Conservation (phyloP, 2,797 vertebrate species). For the Pipistrellus nathusii region DNA sequence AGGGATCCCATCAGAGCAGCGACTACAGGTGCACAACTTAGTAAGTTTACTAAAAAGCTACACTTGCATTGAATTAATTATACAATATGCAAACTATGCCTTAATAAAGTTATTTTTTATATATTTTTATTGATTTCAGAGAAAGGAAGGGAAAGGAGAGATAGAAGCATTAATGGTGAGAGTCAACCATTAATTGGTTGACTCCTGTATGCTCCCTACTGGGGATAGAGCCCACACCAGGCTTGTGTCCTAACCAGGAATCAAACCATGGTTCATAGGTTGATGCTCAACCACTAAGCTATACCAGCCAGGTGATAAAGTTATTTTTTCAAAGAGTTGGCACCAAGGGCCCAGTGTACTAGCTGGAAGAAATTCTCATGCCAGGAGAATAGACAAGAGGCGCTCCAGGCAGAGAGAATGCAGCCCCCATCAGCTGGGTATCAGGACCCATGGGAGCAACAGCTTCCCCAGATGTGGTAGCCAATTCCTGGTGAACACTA, state of each 20-base stretch:
- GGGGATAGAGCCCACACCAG: no score
- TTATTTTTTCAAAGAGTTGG: not conserved
- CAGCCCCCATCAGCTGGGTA: not conserved
- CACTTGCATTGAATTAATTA: not conserved
- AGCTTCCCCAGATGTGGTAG: not conserved
- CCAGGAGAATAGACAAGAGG: not conserved
- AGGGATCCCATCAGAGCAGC: not conserved
- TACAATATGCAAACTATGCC: not conserved
- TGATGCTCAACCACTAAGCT: no score
- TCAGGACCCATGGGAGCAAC: not conserved
- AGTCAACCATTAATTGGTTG: no score
- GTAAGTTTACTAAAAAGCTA: not conserved
- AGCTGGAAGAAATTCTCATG: not conserved
- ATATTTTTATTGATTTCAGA: no score
- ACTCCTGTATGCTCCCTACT: no score
- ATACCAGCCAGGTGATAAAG: no score
- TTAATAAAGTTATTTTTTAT: not conserved
- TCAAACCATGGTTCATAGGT: no score
- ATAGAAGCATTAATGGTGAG: no score
- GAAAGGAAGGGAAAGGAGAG: no score
- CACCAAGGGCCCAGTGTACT: not conserved
- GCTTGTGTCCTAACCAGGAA: no score
- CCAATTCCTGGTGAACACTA: not conserved
- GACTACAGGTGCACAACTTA: not conserved
- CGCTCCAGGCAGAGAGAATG: not conserved